Base-by-base conservation (phyloP, 2,113 vertebrate species). In the Castor canadensis region DNA sequence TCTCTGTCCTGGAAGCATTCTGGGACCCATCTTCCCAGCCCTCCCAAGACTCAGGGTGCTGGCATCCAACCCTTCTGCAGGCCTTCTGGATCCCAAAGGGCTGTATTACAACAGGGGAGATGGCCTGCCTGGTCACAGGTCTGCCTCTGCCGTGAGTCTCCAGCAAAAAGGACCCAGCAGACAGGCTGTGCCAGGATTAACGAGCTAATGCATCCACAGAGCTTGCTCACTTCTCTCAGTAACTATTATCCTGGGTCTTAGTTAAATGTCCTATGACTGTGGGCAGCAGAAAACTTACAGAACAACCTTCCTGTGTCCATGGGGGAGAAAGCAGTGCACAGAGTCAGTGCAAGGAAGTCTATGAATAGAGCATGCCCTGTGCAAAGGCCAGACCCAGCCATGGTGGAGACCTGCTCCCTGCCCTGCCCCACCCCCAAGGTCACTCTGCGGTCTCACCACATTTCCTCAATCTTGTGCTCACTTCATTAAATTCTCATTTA, bases 181-280 rank as follows among this genome's bases (percentile, higher is more conserved):
- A 1, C n/a, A 3, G 35, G 10, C 76, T 17, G 20, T 2, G 17
- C 13, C 1, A 15, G 47, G 85, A 20, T 4, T 4, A 0, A 19
- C 0, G 19, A 6, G 32, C 45, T 58, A 2, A 8, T 1, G 9
- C 11, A 3, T 0, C 6, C 19, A 0, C 0, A 1, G 56, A 0
- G 3, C 35, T 43, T 0, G 24, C n/a, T 6, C 0, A 1, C 11
- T 9, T 45, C 56, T 38, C 12, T 91, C 47, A 1, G 6, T 15
- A 24, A 8, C 87, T 32, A 2, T 24, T 43, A 40, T 9, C 20
- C 38, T 0, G 24, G 72, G 38, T 35, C 28, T 3, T 9, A 4
- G 49, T 45, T 22, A 52, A 56, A 32, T 20, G 26, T 13, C 32
- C 52, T 12, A 0, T 2, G 73, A 52, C 5, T 0, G 0, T 1